Base-by-base conservation (phyloP, 2,888 invertebrate genomes). In the Podabrus alpinus region DNA sequence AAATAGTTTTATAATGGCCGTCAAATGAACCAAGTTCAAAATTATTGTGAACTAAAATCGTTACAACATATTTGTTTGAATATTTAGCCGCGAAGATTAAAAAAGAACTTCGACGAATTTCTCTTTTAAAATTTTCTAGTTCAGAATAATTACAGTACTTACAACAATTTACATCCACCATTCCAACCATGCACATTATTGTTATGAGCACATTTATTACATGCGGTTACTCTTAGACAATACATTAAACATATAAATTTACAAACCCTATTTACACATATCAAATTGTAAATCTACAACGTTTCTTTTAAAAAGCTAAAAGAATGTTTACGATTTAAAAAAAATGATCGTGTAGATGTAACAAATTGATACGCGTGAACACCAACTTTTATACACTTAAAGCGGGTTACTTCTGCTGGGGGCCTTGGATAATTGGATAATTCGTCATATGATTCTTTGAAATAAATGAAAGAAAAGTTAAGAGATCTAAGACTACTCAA, bases 321-420 rank as follows among this genome's bases (percentile, higher is more conserved):
- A 45, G 45, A 45, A 45, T n/a, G 0, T 45, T 45, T 7, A 9
- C 7, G 21, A 13, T 17, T 64, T 11, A 71, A 66, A 59, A 15
- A 24, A 45, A 19, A 13, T 19, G 11, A 64, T 62, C 64, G 21
- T 24, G 11, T 3, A 64, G 74, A 60, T 15, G 17, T 66, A 64
- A 69, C 61, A 72, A 19, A n/a, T 25, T 67, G 70, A 61, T 59
- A 62, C 21, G 68, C n/a, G 62, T n/a, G 11, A 19, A 29, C 21
- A 15, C 59, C 45, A 70, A 13, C 15, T 16, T 25, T 45, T 59
- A 60, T 16, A 77, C 75, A 77, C 72, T 68, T 72, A 79, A 79
- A 76, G 79, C 81, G 83, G 83, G 83, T 83, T 84, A 84, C 85
- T 85, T 85, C 85, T 85, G 85, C 85, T 85, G 82, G 69, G 78